Evolutionary conservation across 2,888 invertebrate genomes (phyloP).

Genomic region (Portevinia maculata): DNA sequence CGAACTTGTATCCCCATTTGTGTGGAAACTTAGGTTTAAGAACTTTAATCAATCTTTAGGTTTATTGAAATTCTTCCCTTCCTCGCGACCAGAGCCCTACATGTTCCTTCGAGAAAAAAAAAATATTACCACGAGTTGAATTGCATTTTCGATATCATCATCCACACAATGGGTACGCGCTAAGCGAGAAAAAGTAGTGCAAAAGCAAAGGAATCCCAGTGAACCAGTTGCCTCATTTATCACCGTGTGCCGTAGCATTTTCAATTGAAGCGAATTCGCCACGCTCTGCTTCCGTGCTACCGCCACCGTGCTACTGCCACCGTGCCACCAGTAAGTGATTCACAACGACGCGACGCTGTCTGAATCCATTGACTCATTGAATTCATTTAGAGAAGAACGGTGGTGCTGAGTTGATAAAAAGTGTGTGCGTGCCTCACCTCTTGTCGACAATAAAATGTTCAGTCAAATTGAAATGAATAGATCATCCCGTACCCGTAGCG

Average conservation of each 20-base stretch:
- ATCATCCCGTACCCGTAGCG: neutral
- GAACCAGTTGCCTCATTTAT: constrained; percentile 61
- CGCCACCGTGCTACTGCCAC: no score
- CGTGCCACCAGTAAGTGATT: constrained; percentile 36
- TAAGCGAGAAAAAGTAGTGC: neutral
- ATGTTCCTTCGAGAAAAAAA: no score
- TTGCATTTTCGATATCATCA: constrained; percentile 17
- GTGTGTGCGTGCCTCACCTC: constrained; percentile 20
- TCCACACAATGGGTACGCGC: constrained; percentile 5
- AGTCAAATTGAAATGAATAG: constrained; percentile 31
- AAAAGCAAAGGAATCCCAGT: constrained; percentile 37
- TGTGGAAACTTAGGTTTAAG: no score
- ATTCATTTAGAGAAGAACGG: constrained; percentile 21
- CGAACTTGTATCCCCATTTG: no score
- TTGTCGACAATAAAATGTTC: constrained; percentile 17
- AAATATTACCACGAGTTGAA: neutral
- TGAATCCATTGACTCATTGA: constrained; percentile 52
- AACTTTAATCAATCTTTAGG: no score
- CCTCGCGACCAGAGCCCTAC: no score
- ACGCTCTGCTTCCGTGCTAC: constrained; percentile 29
- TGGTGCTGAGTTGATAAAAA: constrained; percentile 45
- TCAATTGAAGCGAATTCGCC: constrained; percentile 47
- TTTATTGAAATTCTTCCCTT: no score
- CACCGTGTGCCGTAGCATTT: constrained; percentile 40
- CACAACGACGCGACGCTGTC: constrained; percentile 46